These are phyloP conservation scores for Cheilosia variabilis DNA, from an alignment of 2,888 invertebrate genomes.

Conservation along the genomic window DNA sequence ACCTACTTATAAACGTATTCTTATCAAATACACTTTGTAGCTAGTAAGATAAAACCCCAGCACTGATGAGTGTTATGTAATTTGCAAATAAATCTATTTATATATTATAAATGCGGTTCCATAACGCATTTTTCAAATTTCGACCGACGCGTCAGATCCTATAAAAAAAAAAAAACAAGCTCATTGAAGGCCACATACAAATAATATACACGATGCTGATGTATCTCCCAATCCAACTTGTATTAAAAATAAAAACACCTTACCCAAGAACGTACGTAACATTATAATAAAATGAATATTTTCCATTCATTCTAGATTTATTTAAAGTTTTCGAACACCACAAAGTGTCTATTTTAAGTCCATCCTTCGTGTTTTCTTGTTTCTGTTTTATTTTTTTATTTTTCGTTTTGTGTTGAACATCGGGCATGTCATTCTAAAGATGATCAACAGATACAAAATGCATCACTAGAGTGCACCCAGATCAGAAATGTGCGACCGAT, in stretches of 20 bases:
- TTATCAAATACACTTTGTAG: background rate
- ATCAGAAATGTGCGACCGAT: conserved; percentile 17
- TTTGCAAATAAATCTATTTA: background rate
- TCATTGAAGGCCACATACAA: background rate
- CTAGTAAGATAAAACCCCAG: conserved; percentile 13
- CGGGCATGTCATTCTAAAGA: conserved; percentile 57
- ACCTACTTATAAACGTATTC: too few relatives aligned
- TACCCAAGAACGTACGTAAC: conserved; percentile 2
- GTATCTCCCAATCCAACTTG: conserved; percentile 10
- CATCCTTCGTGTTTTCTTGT: conserved; percentile 16
- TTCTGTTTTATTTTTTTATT: background rate
- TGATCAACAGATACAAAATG: conserved; percentile 9
- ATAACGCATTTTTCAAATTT: conserved; percentile 4
- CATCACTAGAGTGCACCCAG: conserved; percentile 28
- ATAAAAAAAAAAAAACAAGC: background rate
- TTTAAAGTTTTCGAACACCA: conserved; percentile 56
- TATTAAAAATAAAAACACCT: conserved; percentile 9
- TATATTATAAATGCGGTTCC: conserved; percentile 5
- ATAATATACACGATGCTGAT: background rate
- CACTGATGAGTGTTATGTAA: conserved; percentile 18
- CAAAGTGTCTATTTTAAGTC: conserved; percentile 64
- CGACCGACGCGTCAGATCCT: background rate
- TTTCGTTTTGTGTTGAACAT: conserved; percentile 31
- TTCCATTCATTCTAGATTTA: conserved; percentile 53
- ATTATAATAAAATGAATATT: conserved; percentile 13